Evolutionary conservation across 2,797 vertebrate genomes (phyloP).

Genomic region (Anas bahamensis): DNA sequence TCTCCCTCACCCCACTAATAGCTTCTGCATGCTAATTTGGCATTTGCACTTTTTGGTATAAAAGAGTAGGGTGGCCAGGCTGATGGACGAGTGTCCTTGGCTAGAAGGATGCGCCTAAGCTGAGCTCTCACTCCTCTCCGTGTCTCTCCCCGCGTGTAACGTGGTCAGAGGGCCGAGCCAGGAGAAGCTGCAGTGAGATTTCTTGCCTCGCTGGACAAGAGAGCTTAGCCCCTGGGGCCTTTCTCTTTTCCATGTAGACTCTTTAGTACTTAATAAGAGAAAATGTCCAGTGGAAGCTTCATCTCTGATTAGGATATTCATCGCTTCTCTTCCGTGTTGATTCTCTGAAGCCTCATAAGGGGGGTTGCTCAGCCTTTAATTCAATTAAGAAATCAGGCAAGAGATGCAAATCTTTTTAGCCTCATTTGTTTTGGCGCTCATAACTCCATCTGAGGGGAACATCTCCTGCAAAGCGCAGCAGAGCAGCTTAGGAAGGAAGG

Average conservation of each 20-base stretch:
- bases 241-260: background rate
- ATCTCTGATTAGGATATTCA: background rate
- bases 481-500: background rate
- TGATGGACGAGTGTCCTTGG: background rate
- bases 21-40: background rate
- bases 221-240: background rate
- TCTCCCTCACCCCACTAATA: background rate
- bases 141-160: fast-evolving
- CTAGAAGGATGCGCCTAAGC: background rate
- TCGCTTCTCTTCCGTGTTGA: background rate
- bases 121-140: background rate
- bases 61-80: background rate
- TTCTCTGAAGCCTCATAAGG: constrained; percentile 7
- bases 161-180: background rate
- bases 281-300: background rate
- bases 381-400: constrained; percentile 43
- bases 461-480: background rate
- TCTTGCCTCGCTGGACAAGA: background rate
- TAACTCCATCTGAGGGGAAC: background rate
- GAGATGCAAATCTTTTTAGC: constrained; percentile 41
- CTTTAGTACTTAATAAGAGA: background rate
- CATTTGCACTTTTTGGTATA: background rate
- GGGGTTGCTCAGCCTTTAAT: constrained; percentile 30
- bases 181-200: background rate
- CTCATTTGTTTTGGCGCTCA: background rate